Conservation (phyloP, 2,797 vertebrate genomes). For the Alosa sapidissima region DNA sequence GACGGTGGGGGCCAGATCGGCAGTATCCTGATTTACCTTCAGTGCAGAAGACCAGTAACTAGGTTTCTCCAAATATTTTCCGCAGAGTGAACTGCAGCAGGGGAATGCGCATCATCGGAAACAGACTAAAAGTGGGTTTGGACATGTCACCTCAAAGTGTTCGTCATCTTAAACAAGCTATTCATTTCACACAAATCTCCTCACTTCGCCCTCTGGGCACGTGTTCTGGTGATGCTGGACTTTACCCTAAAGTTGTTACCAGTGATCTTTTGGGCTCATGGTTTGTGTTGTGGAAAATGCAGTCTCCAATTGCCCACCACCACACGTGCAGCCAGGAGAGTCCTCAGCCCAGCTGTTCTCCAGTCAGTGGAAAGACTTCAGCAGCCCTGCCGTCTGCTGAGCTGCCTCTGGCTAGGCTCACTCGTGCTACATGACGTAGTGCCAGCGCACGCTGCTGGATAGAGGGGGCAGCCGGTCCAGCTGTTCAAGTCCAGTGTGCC, state of each 20-base stretch:
- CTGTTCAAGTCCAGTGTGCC: constrained; percentile 36
- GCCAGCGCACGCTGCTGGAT: neutral
- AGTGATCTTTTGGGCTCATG: constrained; percentile 27
- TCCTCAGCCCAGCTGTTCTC: neutral
- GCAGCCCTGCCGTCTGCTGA: neutral
- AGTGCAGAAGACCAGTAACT: neutral
- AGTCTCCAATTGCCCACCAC: neutral
- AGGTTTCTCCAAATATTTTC: neutral
- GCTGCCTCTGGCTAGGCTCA: neutral
- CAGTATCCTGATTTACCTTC: neutral
- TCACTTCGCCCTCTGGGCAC: neutral
- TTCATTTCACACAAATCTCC: neutral
- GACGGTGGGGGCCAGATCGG: neutral
- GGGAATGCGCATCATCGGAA: neutral
- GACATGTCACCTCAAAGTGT: neutral
- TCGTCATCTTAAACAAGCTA: neutral
- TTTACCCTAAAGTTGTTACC: constrained; percentile 43
- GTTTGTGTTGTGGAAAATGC: neutral
- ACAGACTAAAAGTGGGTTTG: neutral
- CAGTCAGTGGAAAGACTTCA: constrained; percentile 30
- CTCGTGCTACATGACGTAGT: constrained; percentile 37
- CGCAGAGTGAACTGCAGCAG: neutral
- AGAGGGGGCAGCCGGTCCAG: neutral
- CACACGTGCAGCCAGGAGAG: neutral
- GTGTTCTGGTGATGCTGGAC: constrained; percentile 41